Base-by-base conservation (phyloP, 2,888 invertebrate species). In the Syritta pipiens region DNA sequence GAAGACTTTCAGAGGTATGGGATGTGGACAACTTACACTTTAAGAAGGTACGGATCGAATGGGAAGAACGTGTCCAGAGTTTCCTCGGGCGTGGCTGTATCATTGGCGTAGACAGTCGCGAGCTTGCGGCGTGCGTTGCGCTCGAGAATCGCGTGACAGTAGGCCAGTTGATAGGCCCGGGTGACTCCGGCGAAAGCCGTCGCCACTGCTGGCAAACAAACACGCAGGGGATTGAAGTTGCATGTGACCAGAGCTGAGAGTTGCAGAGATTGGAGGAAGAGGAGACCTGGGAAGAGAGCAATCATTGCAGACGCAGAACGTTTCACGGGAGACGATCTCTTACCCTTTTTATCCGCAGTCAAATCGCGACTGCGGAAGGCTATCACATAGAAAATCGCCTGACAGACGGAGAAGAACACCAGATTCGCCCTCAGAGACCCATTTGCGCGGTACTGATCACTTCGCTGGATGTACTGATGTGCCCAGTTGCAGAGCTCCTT, bases 341-440 rank as follows among this genome's bases (percentile, higher is more conserved):
- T 88, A 95, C 97, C 94, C 90, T 94, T 94, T 86, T 93, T 93
- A 83, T 90, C 92, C 65, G 91, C 91, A 40, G 96, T 93, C 83
- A 98, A 90, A 85, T 97, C 94, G 83, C 93, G 93, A 86, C 96
- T 95, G 74, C 97, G 93, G 87, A 97, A 98, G 0, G 96, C 94
- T 74, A 99, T 93, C 10, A 97, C 90, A 88, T 98, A 97, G 89
- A 99, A 98, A 42, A 98, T 90, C 0, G 96, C 93, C 88, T 99
- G 98, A 83, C 97, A 97, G 2, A 97, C 92, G 1, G 95, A 93
- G 86, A 97, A 97, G 89, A 99, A 99, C 0, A 97, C 94, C 2
- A 93, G 91, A 86, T 99, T 97, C 0, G 93, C 92, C 83, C 93
- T 92, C 0, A 92, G 85, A 82, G 94, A 93, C 48, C 84, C 82